Evolutionary conservation across 1,140 invertebrate species (phyloP).

Genomic region (Leucophenga varia): DNA sequence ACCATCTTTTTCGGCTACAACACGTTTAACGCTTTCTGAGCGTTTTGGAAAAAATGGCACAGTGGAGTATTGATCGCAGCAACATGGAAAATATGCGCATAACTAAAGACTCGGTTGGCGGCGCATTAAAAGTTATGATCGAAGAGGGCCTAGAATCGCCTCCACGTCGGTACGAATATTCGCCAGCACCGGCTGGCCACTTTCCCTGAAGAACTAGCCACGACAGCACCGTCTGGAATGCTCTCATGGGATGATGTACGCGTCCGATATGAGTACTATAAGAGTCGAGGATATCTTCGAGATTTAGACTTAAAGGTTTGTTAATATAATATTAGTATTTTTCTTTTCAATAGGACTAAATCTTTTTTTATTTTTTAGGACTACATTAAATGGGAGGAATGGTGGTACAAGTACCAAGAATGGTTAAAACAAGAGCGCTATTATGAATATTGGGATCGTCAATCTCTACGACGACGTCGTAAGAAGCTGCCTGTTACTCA

Average conservation of each 20-base stretch:
- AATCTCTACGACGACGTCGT: conserved; percentile 56
- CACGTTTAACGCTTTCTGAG: conserved; percentile 70
- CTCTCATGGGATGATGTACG: conserved; percentile 83
- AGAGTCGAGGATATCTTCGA: conserved; percentile 79
- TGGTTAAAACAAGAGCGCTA: conserved; percentile 83
- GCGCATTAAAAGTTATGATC: conserved; percentile 74
- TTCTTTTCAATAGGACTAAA: no score
- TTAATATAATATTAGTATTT: background rate
- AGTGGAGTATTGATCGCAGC: conserved; percentile 77
- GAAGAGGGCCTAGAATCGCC: conserved; percentile 60
- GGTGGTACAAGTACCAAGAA: conserved; percentile 91
- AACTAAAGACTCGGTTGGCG: conserved; percentile 68
- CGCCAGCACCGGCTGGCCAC: conserved; percentile 72
- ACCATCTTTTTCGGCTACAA: conserved; percentile 54
- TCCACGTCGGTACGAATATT: conserved; percentile 60
- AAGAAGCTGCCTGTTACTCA: conserved; percentile 58
- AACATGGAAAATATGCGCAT: conserved; percentile 81
- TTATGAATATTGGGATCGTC: conserved; percentile 73
- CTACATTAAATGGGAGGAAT: conserved; percentile 90
- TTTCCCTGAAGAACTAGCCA: conserved; percentile 73
- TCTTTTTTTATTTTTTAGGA: conserved; percentile 59
- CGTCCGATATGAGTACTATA: conserved; percentile 78
- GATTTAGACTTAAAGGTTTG: conserved; percentile 59
- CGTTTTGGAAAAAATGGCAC: conserved; percentile 88
- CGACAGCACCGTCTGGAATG: conserved; percentile 69